A percentile compares a stretch with the other conserved stretches of the same genome.
phyloP scores from a whole-genome alignment of 53 echinoderm and acorn worm genomes.

The Holothuria scabra region DNA sequence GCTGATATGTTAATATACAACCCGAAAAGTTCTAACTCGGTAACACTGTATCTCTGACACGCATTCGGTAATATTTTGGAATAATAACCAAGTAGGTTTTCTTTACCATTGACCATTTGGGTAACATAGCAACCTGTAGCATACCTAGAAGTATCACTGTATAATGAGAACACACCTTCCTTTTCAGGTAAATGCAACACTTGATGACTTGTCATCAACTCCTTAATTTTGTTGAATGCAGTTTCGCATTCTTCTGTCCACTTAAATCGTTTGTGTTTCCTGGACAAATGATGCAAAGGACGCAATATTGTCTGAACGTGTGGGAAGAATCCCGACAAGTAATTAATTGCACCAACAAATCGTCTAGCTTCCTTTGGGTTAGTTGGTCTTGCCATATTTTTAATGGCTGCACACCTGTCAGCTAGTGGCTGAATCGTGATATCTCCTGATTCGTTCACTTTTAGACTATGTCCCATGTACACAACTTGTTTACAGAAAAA shows the following conservation, averaged over 20 bases:
- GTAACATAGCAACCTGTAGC: conserved; percentile 53
- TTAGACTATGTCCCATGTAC: conserved; percentile 45
- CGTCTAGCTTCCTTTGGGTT: conserved; percentile 11
- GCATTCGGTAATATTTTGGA: conserved; percentile 53
- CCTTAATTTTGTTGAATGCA: conserved; percentile 6
- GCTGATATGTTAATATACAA: conserved; percentile 36
- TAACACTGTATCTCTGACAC: conserved; percentile 45
- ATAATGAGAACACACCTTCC: conserved; percentile 10
- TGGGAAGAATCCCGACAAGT: conserved; percentile 34
- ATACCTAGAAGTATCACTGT: conserved; percentile 3
- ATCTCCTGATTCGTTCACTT: conserved; percentile 9
- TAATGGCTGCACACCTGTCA: conserved; percentile 52
- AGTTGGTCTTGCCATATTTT: conserved; percentile 20
- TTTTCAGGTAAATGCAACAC: background rate
- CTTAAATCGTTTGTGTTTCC: conserved; percentile 27
- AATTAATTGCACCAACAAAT: conserved; percentile 45
- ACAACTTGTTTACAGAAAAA: conserved; percentile 15
- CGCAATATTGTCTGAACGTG: conserved; percentile 31
- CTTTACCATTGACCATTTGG: conserved; percentile 45
- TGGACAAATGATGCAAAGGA: conserved; percentile 34
- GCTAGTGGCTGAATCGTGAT: conserved; percentile 33
- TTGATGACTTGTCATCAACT: too few relatives aligned
- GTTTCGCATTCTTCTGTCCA: conserved; percentile 31
- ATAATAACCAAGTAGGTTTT: conserved; percentile 53
- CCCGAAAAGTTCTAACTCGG: conserved; percentile 51